phyloP scores from a whole-genome alignment of 2,113 vertebrate species.

The Dendrocopos noguchii region DNA sequence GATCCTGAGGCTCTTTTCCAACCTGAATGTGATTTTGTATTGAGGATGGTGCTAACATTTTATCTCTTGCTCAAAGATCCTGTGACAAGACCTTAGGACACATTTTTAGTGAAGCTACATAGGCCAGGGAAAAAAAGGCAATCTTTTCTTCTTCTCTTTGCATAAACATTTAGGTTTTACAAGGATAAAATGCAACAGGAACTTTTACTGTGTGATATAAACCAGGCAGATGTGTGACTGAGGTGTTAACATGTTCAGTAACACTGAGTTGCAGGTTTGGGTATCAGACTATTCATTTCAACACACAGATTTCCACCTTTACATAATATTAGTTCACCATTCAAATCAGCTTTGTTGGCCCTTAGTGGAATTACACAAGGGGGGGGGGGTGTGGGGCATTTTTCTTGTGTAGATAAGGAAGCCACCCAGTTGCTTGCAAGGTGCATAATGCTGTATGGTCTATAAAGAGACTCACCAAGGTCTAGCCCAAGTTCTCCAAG shows the following conservation, averaged over 20 bases:
- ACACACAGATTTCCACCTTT: background rate
- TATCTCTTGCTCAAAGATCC: background rate
- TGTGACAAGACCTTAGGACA: background rate
- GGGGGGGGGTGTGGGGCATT: background rate
- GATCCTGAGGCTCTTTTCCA: too few relatives aligned
- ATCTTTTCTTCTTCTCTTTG: background rate
- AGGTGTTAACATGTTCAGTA: background rate
- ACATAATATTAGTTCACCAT: background rate
- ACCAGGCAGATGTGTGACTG: background rate
- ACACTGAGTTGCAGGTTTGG: background rate
- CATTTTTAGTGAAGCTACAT: background rate
- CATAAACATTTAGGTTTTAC: background rate
- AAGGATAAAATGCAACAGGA: background rate
- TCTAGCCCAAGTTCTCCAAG: background rate
- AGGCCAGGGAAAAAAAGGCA: background rate
- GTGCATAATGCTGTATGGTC: background rate
- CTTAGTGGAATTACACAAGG: accelerated
- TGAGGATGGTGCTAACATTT: accelerated
- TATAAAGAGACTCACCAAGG: background rate
- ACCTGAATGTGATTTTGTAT: too few relatives aligned
- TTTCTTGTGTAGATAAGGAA: background rate
- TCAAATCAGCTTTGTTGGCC: background rate
- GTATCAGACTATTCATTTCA: background rate
- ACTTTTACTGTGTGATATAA: background rate
- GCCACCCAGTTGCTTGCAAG: background rate